Evolutionary conservation across 2,113 vertebrate species (phyloP).

Genomic region (Chionodraco myersi): DNA sequence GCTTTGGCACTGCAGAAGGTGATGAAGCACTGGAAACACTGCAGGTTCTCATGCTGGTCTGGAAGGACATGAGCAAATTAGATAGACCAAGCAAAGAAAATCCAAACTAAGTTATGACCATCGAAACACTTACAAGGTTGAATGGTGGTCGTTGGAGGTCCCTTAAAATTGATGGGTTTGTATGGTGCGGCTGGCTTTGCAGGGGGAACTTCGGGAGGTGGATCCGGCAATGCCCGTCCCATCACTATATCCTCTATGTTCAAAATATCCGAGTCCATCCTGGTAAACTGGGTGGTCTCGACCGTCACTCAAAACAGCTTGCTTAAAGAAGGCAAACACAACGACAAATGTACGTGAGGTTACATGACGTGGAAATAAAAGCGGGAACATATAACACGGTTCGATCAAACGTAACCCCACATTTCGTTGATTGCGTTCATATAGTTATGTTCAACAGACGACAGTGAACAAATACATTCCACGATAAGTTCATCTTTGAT

Average conservation of each 20-base stretch:
- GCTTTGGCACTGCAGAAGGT: slow-evolving; percentile 88
- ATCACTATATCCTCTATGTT: slow-evolving; percentile 85
- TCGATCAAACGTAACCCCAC: background rate
- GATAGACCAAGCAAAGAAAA: background rate
- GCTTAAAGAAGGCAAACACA: background rate
- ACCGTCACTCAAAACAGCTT: background rate
- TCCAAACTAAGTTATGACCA: rapidly evolving
- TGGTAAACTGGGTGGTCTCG: slow-evolving; percentile 20
- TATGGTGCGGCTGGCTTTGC: slow-evolving; percentile 71
- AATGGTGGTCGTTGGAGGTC: slow-evolving; percentile 67
- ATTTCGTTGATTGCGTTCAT: too few relatives aligned
- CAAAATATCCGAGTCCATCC: slow-evolving; percentile 83
- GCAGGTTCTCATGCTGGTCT: slow-evolving; percentile 87
- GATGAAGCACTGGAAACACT: slow-evolving; percentile 88
- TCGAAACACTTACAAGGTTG: slow-evolving; percentile 76
- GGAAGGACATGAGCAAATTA: background rate
- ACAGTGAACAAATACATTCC: background rate
- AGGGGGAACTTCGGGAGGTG: slow-evolving; percentile 65
- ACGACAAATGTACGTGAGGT: background rate
- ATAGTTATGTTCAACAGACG: slow-evolving; percentile 26
- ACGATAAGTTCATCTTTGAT: background rate
- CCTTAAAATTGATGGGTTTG: slow-evolving; percentile 69
- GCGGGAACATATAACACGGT: slow-evolving; percentile 1
- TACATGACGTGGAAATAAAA: background rate
- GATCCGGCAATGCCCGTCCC: slow-evolving; percentile 75